Conservation (phyloP, 1,140 invertebrate species). For the Varroa destructor region DNA sequence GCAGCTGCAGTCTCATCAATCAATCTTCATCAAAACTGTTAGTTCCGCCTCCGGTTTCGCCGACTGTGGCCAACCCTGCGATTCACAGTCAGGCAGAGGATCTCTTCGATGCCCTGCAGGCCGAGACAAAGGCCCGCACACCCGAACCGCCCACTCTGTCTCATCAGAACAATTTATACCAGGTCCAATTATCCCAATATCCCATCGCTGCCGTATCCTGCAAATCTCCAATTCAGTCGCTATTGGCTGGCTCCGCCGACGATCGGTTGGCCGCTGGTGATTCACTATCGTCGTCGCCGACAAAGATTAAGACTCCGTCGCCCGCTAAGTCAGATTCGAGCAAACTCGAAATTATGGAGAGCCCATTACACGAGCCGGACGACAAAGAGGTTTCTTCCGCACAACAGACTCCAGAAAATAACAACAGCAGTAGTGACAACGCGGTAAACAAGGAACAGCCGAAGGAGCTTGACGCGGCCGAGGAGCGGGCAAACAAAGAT, state of each 20-base stretch:
- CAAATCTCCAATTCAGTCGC: too few relatives aligned
- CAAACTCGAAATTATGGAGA: slow-evolving; percentile 14
- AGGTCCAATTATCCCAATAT: too few relatives aligned
- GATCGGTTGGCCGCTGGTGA: too few relatives aligned
- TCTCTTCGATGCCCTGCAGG: slow-evolving; percentile 24
- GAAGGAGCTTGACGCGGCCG: slow-evolving; percentile 21
- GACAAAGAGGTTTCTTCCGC: not conserved
- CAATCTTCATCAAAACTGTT: too few relatives aligned
- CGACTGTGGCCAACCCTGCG: slow-evolving; percentile 7
- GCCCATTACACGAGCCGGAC: slow-evolving; percentile 4
- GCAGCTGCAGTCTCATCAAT: too few relatives aligned
- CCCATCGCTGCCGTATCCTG: too few relatives aligned
- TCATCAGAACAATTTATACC: too few relatives aligned
- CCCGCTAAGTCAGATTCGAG: slow-evolving; percentile 26
- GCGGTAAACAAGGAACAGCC: too few relatives aligned
- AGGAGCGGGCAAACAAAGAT: slow-evolving; percentile 19
- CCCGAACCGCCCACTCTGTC: not conserved
- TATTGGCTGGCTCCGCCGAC: too few relatives aligned
- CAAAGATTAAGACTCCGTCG: slow-evolving; percentile 12
- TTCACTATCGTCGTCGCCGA: too few relatives aligned
- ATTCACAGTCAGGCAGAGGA: slow-evolving; percentile 27
- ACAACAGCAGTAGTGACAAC: not conserved
- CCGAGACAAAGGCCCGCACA: slow-evolving; percentile 15
- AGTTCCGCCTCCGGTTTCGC: too few relatives aligned
- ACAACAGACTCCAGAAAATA: not conserved